Base-by-base conservation (phyloP, 92 coral and sea anemone species). In the Actinostola sp. region DNA sequence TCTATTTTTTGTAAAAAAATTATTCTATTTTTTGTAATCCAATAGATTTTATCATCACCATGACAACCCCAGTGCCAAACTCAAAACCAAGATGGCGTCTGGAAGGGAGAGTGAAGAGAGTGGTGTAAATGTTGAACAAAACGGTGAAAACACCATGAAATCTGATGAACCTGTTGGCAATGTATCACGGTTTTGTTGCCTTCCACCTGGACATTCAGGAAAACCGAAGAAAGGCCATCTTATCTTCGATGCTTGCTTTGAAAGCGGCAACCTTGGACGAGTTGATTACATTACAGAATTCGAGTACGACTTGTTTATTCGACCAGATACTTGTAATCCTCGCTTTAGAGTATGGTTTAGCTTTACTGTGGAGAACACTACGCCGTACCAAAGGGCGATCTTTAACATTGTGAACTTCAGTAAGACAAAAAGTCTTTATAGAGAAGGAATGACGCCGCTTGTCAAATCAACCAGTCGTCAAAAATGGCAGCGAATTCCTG, bases 331-430 rank as follows among this genome's bases (percentile, higher is more conserved):
- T 58, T 95, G 99, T 62, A 95, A 95, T 68, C 92, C 99, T 48
- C 97, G 99, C 73, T 95, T 95, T 36, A 77, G 99, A 74, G 97
- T 95, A 1, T 95, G 99, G 99, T 95, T 95, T 73, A 95, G 92
- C 76, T 95, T 95, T 68, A 85, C 97, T 16, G 99, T 95, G 8
- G 89, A 85, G 66, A 95, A 95, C 77, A 82, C 90, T 19, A 76
- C 91, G 17, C 89, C 99, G 21, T 95, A 95, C 63, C 99, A 95
- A 63, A 84, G 99, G 26, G 95, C 92, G 33, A 88, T 95, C 36
- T 95, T 95, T 71, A 95, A 95, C 70, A 78, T 95, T 24, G 99
- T 95, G 42, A 95, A 95, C 71, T 95, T 95, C 66, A 95, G 99
- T 74, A 95, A 95, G 87, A 95, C 99, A 6, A 95, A 95, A 59